phyloP scores from a whole-genome alignment of 2,113 vertebrate genomes.

The Microtus oregoni region DNA sequence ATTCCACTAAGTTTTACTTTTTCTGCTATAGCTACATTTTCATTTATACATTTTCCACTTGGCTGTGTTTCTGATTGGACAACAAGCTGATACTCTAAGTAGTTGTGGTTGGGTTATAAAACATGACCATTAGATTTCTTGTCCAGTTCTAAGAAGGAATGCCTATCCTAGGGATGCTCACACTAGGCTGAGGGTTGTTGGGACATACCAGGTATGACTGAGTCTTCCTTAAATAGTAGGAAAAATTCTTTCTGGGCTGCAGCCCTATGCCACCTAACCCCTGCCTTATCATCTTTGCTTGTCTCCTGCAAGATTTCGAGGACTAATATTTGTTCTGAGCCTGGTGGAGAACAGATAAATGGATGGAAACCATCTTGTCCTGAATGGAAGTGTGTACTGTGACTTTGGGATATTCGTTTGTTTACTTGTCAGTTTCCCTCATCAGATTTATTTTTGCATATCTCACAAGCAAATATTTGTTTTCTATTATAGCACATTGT shows the following conservation, averaged over 20 bases:
- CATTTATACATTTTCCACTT: background rate
- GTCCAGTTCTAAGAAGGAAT: background rate
- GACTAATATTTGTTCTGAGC: background rate
- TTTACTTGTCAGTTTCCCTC: background rate
- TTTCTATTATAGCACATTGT: background rate
- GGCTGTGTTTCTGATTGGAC: background rate
- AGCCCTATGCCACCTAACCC: background rate
- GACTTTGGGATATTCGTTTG: background rate
- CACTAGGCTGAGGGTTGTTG: background rate
- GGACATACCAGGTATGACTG: background rate
- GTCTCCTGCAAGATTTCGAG: background rate
- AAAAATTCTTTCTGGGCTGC: background rate
- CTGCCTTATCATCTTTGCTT: background rate
- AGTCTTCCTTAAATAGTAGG: background rate
- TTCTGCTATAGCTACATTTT: background rate
- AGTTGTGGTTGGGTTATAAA: background rate
- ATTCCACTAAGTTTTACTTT: background rate
- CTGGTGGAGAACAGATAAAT: background rate
- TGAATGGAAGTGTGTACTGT: background rate
- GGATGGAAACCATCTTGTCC: background rate
- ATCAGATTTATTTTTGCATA: background rate
- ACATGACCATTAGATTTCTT: background rate
- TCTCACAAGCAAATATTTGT: background rate
- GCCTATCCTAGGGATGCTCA: rapidly evolving
- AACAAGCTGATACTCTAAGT: background rate